Conservation (phyloP, 2,113 vertebrate species). For the Gymnorhina tibicen region DNA sequence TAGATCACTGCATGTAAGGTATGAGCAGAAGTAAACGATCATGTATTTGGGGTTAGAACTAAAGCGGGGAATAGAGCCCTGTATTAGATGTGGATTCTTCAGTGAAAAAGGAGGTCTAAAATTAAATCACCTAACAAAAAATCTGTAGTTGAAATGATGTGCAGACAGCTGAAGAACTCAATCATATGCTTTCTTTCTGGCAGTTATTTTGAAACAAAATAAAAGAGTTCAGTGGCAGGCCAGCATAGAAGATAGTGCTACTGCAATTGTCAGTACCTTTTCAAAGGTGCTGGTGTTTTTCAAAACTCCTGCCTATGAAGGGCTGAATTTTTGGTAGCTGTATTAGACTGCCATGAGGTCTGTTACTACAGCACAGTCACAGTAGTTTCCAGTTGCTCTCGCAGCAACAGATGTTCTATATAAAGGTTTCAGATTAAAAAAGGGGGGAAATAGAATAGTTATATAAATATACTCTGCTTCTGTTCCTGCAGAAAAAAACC, state of each 20-base stretch:
- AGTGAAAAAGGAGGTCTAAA: background rate
- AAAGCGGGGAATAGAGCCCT: background rate
- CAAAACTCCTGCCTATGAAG: background rate
- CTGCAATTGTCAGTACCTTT: background rate
- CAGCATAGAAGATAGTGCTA: background rate
- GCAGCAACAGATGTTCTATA: background rate
- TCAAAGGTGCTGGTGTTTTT: background rate
- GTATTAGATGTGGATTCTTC: background rate
- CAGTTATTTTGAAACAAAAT: background rate
- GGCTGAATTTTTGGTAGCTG: background rate
- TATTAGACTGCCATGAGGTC: fast-evolving
- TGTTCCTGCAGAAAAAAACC: background rate
- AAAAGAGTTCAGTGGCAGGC: background rate
- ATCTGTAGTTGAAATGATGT: fast-evolving
- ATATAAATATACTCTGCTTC: background rate
- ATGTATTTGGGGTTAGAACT: background rate
- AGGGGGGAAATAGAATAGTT: background rate
- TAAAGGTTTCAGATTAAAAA: background rate
- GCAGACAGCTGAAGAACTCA: background rate
- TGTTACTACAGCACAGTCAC: background rate
- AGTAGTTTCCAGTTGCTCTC: background rate
- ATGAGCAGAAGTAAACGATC: background rate
- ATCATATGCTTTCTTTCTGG: background rate
- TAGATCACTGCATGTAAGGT: background rate
- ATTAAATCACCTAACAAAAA: background rate